Percentiles rank a stretch among this genome's conserved stretches.
Conservation (phyloP, 30 jellyfish, hydroid and myxozoan genomes). For the Cassiopea andromeda region DNA sequence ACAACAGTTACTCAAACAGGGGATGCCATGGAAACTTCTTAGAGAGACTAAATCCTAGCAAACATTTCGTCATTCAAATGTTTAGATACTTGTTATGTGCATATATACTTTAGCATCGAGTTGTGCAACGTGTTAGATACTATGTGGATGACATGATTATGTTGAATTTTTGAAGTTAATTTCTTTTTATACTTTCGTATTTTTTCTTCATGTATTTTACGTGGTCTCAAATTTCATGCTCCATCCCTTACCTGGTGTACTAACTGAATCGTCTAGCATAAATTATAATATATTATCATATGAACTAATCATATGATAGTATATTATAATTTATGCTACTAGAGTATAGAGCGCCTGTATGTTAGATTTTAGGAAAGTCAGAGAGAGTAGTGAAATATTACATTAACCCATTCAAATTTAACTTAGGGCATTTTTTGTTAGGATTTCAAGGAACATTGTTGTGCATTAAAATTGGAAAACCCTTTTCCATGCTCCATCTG, state of each 20-base stretch:
- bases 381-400: too few species aligned
- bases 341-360: too few species aligned
- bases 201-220: neutral
- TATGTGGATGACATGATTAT: slow-evolving; percentile 1
- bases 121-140: neutral
- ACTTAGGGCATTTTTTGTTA: neutral
- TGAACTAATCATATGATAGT: too few species aligned
- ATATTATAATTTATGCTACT: too few species aligned
- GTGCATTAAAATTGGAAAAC: neutral
- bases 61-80: neutral
- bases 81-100: neutral
- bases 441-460: neutral
- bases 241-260: too few species aligned
- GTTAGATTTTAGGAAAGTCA: too few species aligned
- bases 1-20: slow-evolving; percentile 62
- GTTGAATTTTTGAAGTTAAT: neutral
- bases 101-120: neutral
- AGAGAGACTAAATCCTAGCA: neutral
- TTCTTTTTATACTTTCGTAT: neutral
- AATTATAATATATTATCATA: too few species aligned
- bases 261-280: too few species aligned
- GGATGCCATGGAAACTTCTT: slow-evolving; percentile 87
- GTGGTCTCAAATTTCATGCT: too few species aligned
- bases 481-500: slow-evolving; percentile 24
- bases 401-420: too few species aligned